Percentiles rank a stretch among this genome's conserved stretches.
These are phyloP conservation scores for Watsonalla cultraria DNA, from an alignment of 2,888 invertebrate genomes.

Conservation along the genomic window DNA sequence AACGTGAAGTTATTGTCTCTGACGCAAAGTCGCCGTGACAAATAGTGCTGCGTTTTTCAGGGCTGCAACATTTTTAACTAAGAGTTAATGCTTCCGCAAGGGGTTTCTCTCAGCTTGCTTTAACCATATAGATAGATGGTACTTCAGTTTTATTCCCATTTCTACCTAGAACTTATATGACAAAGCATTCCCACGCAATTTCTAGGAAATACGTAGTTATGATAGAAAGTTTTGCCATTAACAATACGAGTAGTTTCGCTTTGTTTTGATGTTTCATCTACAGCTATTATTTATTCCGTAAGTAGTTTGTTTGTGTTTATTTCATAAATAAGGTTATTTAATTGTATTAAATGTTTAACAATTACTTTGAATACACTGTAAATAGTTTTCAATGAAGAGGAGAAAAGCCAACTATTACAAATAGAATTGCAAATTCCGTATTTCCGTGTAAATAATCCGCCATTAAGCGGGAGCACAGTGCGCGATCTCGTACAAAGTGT, in stretches of 20 bases:
- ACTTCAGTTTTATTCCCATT: background rate
- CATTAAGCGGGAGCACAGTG: background rate
- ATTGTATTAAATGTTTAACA: too few species aligned
- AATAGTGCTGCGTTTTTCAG: slow-evolving; percentile 60
- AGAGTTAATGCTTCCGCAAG: slow-evolving; percentile 42
- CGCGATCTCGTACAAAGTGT: background rate
- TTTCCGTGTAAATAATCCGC: background rate
- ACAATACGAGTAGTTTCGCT: too few species aligned
- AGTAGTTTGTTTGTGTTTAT: too few species aligned
- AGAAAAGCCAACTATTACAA: background rate
- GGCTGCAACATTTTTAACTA: slow-evolving; percentile 61
- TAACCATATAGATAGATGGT: background rate
- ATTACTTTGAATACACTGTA: too few species aligned
- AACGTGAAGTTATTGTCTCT: slow-evolving; percentile 67
- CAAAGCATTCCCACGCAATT: background rate
- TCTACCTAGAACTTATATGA: background rate
- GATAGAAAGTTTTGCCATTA: too few species aligned
- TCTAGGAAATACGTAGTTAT: too few species aligned
- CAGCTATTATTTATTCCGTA: too few species aligned
- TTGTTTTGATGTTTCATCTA: too few species aligned
- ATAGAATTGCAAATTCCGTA: background rate
- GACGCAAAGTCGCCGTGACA: slow-evolving; percentile 64
- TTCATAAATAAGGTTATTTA: too few species aligned
- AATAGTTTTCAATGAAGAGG: too few species aligned
- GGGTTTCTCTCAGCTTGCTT: slow-evolving; percentile 16